phyloP scores from a whole-genome alignment of 2,888 invertebrate species.

The Dioctria rufipes region DNA sequence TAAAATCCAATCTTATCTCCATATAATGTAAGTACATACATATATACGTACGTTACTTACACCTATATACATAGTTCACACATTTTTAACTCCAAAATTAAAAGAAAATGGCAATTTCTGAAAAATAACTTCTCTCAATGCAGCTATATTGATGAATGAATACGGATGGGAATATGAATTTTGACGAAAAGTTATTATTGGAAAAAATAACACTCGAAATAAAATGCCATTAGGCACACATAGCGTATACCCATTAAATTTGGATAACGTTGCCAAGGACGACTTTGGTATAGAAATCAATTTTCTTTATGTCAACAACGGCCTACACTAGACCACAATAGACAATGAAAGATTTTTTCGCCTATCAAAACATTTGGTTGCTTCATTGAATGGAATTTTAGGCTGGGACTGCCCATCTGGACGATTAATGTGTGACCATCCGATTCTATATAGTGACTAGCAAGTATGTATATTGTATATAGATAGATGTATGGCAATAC shows the following conservation, averaged over 20 bases:
- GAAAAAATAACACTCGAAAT: conserved; percentile 45
- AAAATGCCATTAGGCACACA: background rate
- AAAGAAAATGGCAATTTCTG: background rate
- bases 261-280: conserved; percentile 35
- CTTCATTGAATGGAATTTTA: conserved; percentile 22
- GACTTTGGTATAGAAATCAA: conserved; percentile 44
- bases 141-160: conserved; percentile 9
- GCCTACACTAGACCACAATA: conserved; percentile 2
- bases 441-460: background rate
- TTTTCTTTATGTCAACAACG: conserved; percentile 48
- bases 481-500: background rate
- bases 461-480: background rate
- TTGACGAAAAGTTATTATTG: conserved; percentile 37
- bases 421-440: conserved; percentile 37
- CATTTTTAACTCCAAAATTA: background rate
- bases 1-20: no score
- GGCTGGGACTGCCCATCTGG: conserved; percentile 43
- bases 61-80: background rate
- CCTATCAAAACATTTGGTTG: conserved; percentile 49
- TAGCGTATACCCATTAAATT: conserved; percentile 15
- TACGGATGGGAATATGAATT: background rate
- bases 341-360: conserved; percentile 41
- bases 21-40: no score
- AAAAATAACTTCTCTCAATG: no score
- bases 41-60: no score